Evolutionary conservation across 2,888 invertebrate genomes (phyloP), one percentile per base, ranked within the genome.

Genomic region (Pristionchus maxplancki): DNA sequence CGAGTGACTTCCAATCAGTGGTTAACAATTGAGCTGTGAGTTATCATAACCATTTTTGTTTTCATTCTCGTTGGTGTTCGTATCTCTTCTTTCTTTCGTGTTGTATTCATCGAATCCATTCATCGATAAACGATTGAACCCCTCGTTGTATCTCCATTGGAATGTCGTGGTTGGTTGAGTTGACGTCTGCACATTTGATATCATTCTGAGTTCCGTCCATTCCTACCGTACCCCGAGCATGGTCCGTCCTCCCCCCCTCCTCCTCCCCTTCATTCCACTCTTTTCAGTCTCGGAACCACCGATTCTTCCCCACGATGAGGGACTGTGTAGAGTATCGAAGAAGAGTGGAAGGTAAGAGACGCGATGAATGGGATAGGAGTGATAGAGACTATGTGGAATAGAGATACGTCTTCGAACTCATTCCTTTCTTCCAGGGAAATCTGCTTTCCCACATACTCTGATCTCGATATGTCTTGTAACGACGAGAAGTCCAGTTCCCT

Each of bases 201-300:
- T 53, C 44, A n/a, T n/a, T 31, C 48, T 81, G 34, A 58, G 50
- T 83, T 83, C 34, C 53, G 82, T 83, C 58, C 82, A 48, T 40
- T 64, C 84, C 85, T 62, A 64, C 85, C 85, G 64, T 62, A 64
- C 85, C 85, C 64, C 64, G 85, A 64, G 85, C 64, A 64, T 64
- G 85, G 64, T 85, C 64, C 28, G 44, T 87, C 34, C 31, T 44
- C 37, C n/a, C 31, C 11, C 24, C 44, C 13, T 9, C 71, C 37
- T 37, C 37, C 1, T 24, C 20, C 37, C n/a, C 28, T 44, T 8
- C n/a, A 13, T 34, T 1, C 8, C 28, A 20, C 53, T 24, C 34
- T 40, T 92, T 94, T 89, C 89, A 94, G 94, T 94, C 90, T 93
- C 93, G 20, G 92, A 93, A n/a, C 94, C 94, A 53, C 93, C 93